Percentiles rank a stretch among this genome's conserved stretches.
These are phyloP conservation scores for Kryptopterus vitreolus DNA, from an alignment of 2,797 vertebrate genomes.

Conservation along the genomic window DNA sequence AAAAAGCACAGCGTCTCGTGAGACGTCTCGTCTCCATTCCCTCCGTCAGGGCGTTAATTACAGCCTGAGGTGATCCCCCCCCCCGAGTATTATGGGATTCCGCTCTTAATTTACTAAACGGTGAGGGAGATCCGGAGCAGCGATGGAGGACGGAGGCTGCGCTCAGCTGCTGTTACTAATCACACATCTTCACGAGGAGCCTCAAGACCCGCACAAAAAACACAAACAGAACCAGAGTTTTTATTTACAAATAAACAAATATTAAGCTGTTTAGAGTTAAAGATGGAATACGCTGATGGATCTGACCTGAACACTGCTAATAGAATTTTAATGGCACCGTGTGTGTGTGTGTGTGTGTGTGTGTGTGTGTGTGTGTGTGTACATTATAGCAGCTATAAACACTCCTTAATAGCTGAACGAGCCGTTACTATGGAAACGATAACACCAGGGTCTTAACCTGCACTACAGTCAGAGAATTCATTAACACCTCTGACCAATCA, in stretches of 20 bases:
- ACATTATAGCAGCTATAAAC: neutral
- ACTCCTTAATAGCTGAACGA: neutral
- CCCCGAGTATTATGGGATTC: constrained; percentile 27
- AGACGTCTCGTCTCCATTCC: constrained; percentile 7
- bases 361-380: neutral
- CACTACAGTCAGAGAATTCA: neutral
- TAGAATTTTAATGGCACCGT: too few species aligned
- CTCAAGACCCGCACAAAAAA: neutral
- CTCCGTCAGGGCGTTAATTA: constrained; percentile 48
- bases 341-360: too few species aligned
- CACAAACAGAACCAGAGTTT: neutral
- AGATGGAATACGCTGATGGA: neutral
- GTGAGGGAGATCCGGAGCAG: neutral
- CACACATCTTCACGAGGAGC: neutral
- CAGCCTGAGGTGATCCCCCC: constrained; percentile 41
- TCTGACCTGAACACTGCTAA: neutral
- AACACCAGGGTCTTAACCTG: too few species aligned
- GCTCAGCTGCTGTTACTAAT: constrained; percentile 10
- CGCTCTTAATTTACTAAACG: constrained; percentile 24
- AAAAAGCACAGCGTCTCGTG: constrained; percentile 9
- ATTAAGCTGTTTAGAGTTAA: neutral
- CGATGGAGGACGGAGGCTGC: constrained; percentile 1
- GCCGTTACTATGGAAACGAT: neutral
- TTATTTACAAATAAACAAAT: neutral
- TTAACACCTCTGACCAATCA: neutral